Evolutionary conservation across 2,797 vertebrate species (phyloP).

Genomic region (Thaleichthys pacificus): DNA sequence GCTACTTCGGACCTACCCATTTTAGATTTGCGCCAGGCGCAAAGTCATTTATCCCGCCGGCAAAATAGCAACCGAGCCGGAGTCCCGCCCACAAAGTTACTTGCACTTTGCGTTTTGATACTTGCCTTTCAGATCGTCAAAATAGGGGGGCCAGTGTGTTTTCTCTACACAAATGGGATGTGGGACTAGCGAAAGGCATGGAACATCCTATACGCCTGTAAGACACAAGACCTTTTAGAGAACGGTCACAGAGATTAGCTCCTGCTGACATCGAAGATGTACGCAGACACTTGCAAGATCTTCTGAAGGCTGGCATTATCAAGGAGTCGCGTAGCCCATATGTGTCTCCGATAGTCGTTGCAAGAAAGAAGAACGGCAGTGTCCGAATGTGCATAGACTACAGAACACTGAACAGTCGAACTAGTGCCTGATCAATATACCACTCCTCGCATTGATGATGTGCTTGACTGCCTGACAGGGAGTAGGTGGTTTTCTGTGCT

Average conservation of each 20-base stretch:
- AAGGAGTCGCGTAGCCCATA: conserved; percentile 6
- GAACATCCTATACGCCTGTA: conserved; percentile 13
- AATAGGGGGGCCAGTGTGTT: too few species aligned
- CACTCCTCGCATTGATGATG: not conserved
- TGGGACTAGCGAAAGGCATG: conserved; percentile 8
- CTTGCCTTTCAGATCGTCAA: too few species aligned
- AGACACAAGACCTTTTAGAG: conserved; percentile 10
- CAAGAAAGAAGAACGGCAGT: not conserved
- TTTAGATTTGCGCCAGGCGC: too few species aligned
- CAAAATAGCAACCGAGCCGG: too few species aligned
- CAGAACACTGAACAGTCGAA: not conserved
- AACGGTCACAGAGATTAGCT: not conserved
- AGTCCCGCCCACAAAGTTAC: too few species aligned
- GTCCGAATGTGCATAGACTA: not conserved
- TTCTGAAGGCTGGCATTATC: not conserved
- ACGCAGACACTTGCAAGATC: conserved; percentile 1
- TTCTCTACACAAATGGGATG: conserved; percentile 28
- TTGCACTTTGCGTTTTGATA: too few species aligned
- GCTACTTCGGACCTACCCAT: too few species aligned
- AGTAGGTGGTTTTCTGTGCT: too few species aligned
- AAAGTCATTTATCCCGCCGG: too few species aligned
- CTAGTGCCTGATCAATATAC: not conserved
- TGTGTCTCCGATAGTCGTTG: conserved; percentile 5
- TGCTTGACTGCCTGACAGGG: too few species aligned
- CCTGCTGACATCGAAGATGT: conserved; percentile 18